Evolutionary conservation across 2,888 invertebrate genomes (phyloP).

Genomic region (Hecatera dysodea): DNA sequence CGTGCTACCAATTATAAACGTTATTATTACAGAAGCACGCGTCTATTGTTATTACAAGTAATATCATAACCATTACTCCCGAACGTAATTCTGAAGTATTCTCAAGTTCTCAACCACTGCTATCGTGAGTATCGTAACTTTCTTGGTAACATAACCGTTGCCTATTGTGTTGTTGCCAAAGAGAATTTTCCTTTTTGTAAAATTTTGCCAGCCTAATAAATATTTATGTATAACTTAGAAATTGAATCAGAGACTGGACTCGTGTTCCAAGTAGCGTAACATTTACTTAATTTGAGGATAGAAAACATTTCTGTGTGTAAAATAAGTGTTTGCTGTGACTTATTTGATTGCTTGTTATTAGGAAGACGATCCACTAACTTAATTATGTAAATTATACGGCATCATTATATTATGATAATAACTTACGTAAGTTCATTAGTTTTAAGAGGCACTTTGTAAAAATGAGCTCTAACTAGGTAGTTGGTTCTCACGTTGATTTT

Average conservation of each 20-base stretch:
- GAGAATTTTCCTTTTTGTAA: slow-evolving; percentile 39
- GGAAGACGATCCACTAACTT: neutral
- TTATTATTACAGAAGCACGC: slow-evolving; percentile 34
- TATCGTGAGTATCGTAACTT: slow-evolving; percentile 36
- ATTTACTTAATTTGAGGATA: slow-evolving; percentile 20
- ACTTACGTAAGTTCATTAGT: slow-evolving; percentile 13
- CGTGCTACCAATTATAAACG: slow-evolving; percentile 38
- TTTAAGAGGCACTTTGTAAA: slow-evolving; percentile 29
- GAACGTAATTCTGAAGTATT: slow-evolving; percentile 31
- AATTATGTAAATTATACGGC: neutral
- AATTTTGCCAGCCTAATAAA: slow-evolving; percentile 36
- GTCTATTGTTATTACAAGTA: slow-evolving; percentile 43
- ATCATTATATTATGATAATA: slow-evolving; percentile 1
- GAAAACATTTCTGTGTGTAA: neutral
- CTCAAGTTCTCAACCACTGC: slow-evolving; percentile 42
- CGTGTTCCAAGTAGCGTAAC: slow-evolving; percentile 25
- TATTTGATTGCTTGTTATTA: slow-evolving; percentile 12
- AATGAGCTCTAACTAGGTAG: slow-evolving; percentile 5
- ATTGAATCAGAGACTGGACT: slow-evolving; percentile 16
- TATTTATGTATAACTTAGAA: slow-evolving; percentile 32
- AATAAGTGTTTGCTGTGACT: slow-evolving; percentile 13
- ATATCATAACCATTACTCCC: slow-evolving; percentile 37
- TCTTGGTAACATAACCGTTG: slow-evolving; percentile 39
- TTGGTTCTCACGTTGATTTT: slow-evolving; percentile 32
- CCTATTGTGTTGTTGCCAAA: slow-evolving; percentile 47